A percentile compares a stretch with the other conserved stretches of the same genome.
Conservation (phyloP, 2,888 invertebrate species). For the Drosophila neutralis region DNA sequence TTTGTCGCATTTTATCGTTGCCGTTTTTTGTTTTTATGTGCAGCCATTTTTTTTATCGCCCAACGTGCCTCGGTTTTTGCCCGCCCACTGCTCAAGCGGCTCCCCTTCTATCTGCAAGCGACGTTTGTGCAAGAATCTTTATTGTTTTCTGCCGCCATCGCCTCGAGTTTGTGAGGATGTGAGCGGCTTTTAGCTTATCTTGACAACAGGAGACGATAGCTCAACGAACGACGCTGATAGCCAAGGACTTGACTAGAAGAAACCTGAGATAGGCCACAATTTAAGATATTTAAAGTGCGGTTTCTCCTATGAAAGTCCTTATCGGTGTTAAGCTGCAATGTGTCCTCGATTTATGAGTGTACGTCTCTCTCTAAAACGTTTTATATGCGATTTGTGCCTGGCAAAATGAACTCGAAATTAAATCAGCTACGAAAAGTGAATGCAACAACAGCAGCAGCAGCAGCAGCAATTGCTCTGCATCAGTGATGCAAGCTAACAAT, state of each 20-base stretch:
- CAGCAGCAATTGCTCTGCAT: constrained; percentile 10
- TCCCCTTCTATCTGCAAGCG: constrained; percentile 59
- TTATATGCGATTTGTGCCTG: constrained; percentile 60
- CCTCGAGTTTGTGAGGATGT: constrained; percentile 47
- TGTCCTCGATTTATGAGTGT: constrained; percentile 20
- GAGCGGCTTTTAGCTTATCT: constrained; percentile 52
- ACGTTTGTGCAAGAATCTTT: constrained; percentile 73
- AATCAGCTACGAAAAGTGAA: constrained; percentile 54
- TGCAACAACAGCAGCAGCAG: constrained; percentile 15
- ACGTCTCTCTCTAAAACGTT: constrained; percentile 32
- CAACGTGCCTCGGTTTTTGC: constrained; percentile 49
- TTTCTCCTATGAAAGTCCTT: constrained; percentile 12
- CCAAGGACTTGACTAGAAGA: constrained; percentile 4
- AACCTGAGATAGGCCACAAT: constrained; percentile 16
- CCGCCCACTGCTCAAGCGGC: constrained; percentile 13
- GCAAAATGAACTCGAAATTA: constrained; percentile 71
- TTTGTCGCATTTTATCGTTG: constrained; percentile 75
- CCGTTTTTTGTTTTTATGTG: constrained; percentile 60
- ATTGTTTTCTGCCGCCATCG: constrained; percentile 68
- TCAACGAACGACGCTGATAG: constrained; percentile 8
- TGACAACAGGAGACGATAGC: constrained; percentile 18
- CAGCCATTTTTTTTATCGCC: constrained; percentile 71
- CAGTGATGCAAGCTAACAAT: constrained; percentile 41
- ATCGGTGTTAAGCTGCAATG: constrained; percentile 32
- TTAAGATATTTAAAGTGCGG: constrained; percentile 26